Percentiles rank a stretch among this genome's conserved stretches.
phyloP scores from a whole-genome alignment of 2,797 vertebrate genomes.

The Leptatherina wallacei region DNA sequence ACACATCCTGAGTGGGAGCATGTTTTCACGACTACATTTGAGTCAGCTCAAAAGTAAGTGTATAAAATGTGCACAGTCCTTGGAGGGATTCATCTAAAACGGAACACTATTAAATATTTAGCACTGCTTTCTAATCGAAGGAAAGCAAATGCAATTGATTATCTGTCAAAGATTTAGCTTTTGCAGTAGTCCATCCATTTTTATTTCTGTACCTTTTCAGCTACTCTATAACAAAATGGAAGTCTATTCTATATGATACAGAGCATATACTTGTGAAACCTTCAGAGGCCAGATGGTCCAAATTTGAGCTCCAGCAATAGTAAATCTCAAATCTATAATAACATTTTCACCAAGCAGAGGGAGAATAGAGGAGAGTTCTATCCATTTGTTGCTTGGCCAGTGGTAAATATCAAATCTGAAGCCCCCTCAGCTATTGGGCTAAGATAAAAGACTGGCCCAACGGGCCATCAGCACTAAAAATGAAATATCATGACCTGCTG shows the following conservation, averaged over 20 bases:
- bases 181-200: constrained; percentile 10
- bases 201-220: constrained; percentile 7
- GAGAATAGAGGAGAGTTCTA: constrained; percentile 48
- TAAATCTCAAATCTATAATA: constrained; percentile 30
- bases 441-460: constrained; percentile 68
- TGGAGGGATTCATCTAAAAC: constrained; percentile 38
- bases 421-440: constrained; percentile 49
- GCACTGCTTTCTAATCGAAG: constrained; percentile 27
- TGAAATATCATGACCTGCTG: constrained; percentile 71
- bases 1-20: background rate
- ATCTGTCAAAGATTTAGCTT: constrained; percentile 36
- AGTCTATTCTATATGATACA: background rate
- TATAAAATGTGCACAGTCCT: constrained; percentile 18
- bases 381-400: constrained; percentile 47
- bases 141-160: constrained; percentile 43
- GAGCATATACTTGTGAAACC: constrained; percentile 1
- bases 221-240: constrained; percentile 8
- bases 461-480: constrained; percentile 63
- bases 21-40: background rate
- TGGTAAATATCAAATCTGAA: constrained; percentile 70
- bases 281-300: constrained; percentile 4
- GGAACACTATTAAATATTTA: constrained; percentile 47
- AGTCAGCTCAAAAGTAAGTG: constrained; percentile 21
- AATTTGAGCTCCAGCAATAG: constrained; percentile 26
- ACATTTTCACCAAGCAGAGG: constrained; percentile 19